A percentile compares a stretch with the other conserved stretches of the same genome.
Evolutionary conservation across 1,140 invertebrate species (phyloP).

Genomic region (Sarcophaga bullata): DNA sequence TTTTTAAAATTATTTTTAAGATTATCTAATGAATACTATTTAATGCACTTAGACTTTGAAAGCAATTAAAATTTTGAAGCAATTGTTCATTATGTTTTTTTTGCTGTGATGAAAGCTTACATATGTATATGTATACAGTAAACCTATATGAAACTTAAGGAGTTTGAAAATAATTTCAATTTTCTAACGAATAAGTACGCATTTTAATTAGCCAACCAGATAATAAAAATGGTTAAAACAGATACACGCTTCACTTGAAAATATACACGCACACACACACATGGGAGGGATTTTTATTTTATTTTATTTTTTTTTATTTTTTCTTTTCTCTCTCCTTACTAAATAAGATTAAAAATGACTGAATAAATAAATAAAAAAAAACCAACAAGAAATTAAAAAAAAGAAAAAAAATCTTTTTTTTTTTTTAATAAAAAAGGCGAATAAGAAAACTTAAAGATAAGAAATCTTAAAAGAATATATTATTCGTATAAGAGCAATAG

Average conservation of each 20-base stretch:
- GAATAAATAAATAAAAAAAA: conserved; percentile 13
- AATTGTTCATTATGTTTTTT: too few relatives aligned
- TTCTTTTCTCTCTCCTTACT: neutral
- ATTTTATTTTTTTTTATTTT: too few relatives aligned
- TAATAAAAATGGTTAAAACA: conserved; percentile 43
- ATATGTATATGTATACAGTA: too few relatives aligned
- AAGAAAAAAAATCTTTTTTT: conserved; percentile 6
- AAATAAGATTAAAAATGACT: conserved; percentile 17
- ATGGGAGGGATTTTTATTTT: conserved; percentile 23
- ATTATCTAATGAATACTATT: too few relatives aligned
- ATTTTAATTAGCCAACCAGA: conserved; percentile 57
- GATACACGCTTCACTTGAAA: conserved; percentile 47
- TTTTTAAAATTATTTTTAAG: too few relatives aligned
- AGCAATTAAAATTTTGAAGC: too few relatives aligned
- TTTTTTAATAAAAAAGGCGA: conserved; percentile 28
- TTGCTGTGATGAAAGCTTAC: too few relatives aligned
- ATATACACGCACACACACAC: conserved; percentile 43
- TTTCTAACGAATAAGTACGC: conserved; percentile 34
- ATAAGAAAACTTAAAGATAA: conserved; percentile 25
- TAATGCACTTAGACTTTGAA: too few relatives aligned
- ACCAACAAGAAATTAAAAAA: conserved; percentile 24
- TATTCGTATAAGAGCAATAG: neutral
- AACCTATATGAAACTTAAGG: neutral
- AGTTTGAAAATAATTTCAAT: neutral
- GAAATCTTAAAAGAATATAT: conserved; percentile 30